Percentiles rank a stretch among this genome's conserved stretches.
Evolutionary conservation across 2,888 invertebrate genomes (phyloP).

Genomic region (Melanostoma scalare): DNA sequence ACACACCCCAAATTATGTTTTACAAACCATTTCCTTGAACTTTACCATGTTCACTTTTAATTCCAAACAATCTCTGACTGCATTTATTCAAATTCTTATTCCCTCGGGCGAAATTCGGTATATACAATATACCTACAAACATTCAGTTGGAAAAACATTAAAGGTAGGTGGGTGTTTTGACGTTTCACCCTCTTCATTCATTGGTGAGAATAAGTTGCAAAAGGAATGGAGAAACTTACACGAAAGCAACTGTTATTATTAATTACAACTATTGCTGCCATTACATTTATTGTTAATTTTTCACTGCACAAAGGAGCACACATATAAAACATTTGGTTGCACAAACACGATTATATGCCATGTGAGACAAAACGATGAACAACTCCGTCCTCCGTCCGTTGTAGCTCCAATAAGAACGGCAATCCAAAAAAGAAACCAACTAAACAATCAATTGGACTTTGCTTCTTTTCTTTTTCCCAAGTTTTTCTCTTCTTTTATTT

Average conservation of each 20-base stretch:
- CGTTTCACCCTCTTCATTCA: background rate
- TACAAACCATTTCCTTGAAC: no score
- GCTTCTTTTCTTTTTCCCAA: conserved; percentile 24
- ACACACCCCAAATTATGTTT: no score
- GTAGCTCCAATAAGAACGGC: conserved; percentile 49
- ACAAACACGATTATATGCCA: conserved; percentile 71
- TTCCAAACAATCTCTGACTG: no score
- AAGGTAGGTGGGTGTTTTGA: no score
- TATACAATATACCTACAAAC: no score
- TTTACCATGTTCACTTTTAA: no score
- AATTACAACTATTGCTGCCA: conserved; percentile 70
- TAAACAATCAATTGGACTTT: conserved; percentile 60
- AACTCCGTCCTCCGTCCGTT: conserved; percentile 18
- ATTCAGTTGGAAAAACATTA: no score
- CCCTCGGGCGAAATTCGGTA: no score
- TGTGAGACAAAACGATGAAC: conserved; percentile 72
- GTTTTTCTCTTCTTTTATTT: conserved; percentile 20
- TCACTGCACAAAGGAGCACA: conserved; percentile 61
- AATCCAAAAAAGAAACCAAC: conserved; percentile 57
- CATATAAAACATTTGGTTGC: conserved; percentile 58
- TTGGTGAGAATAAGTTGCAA: background rate
- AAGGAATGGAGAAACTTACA: conserved; percentile 37
- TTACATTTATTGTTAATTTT: conserved; percentile 68
- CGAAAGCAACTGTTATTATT: conserved; percentile 69
- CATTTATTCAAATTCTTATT: no score